Conservation (phyloP, 1,140 invertebrate genomes). For the Ectropis grisescens region DNA sequence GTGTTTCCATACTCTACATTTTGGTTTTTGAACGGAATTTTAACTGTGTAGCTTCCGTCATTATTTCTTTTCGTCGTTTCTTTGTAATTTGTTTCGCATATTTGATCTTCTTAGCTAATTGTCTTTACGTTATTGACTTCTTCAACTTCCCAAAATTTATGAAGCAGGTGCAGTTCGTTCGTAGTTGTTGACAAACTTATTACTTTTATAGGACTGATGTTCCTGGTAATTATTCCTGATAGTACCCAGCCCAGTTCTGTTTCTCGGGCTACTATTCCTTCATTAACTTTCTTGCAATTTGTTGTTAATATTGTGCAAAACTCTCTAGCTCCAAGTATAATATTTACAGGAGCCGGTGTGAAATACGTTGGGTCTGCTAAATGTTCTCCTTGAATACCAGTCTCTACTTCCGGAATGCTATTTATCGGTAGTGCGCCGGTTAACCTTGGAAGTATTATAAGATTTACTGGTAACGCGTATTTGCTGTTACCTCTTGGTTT, state of each 20-base stretch:
- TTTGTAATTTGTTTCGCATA: conserved; percentile 17
- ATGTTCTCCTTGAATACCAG: conserved; percentile 3
- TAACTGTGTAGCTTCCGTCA: conserved; percentile 19
- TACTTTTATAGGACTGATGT: conserved; percentile 7
- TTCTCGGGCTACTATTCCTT: conserved; percentile 16
- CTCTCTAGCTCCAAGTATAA: conserved; percentile 16
- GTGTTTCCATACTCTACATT: conserved; percentile 13
- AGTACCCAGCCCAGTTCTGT: conserved; percentile 19
- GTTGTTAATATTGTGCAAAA: conserved; percentile 19
- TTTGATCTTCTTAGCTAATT: conserved; percentile 17
- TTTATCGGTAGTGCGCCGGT: neutral
- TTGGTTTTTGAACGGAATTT: conserved; percentile 13
- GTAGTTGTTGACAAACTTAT: conserved; percentile 3
- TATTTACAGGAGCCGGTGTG: conserved; percentile 14
- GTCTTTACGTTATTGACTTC: conserved; percentile 7
- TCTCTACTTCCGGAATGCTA: neutral
- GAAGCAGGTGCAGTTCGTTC: neutral
- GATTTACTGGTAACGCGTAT: neutral
- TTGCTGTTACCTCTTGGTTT: no score
- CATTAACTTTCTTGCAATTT: conserved; percentile 11
- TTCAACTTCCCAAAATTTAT: conserved; percentile 23
- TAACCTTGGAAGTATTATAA: neutral
- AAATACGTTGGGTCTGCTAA: conserved; percentile 15
- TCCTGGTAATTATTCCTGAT: conserved; percentile 12
- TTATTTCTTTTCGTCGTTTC: conserved; percentile 13